These are phyloP conservation scores for Pycnonotus jocosus DNA, from an alignment of 2,113 vertebrate genomes.

Conservation along the genomic window DNA sequence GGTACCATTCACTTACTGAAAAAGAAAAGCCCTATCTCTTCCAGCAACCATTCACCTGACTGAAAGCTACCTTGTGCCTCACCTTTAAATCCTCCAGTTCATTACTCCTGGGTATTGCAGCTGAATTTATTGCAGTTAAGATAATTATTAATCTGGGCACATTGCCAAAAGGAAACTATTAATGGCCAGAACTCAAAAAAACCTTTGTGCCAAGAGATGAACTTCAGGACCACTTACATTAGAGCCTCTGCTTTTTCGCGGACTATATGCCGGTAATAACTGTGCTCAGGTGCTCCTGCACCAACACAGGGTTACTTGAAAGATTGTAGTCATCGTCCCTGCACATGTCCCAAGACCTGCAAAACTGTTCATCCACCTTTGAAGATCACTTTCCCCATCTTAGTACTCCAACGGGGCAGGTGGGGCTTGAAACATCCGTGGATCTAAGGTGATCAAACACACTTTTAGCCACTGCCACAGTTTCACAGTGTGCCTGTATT, in stretches of 20 bases:
- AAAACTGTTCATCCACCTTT: not conserved
- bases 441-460: not conserved
- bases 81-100: not conserved
- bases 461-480: not conserved
- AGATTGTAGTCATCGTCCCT: not conserved
- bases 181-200: not conserved
- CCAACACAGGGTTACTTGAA: not conserved
- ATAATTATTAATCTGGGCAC: not conserved
- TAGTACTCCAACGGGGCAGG: not conserved
- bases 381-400: not conserved
- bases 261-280: not conserved
- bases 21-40: not conserved
- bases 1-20: no score
- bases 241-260: rapidly evolving
- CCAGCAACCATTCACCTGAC: not conserved
- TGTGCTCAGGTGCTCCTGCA: not conserved
- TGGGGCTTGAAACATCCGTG: not conserved
- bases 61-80: not conserved
- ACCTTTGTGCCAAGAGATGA: not conserved
- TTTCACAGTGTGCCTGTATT: not conserved
- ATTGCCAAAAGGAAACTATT: not conserved
- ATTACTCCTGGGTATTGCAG: not conserved
- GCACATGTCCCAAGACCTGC: not conserved
- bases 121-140: not conserved
- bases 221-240: not conserved